Base-by-base conservation (phyloP, 2,797 vertebrate genomes). In the Tachyglossus aculeatus region DNA sequence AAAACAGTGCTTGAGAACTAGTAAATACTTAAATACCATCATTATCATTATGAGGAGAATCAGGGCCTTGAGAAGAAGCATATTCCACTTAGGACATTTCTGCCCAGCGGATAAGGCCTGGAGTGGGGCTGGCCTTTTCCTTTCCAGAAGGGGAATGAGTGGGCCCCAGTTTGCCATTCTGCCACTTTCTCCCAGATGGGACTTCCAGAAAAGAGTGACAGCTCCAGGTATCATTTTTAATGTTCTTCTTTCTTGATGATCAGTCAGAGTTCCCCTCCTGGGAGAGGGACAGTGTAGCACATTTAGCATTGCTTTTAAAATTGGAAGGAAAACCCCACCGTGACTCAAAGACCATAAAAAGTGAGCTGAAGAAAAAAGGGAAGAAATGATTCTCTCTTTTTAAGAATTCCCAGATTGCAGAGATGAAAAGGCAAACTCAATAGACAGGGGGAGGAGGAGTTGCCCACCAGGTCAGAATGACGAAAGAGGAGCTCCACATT, bases 271-370 rank as follows among this genome's bases (percentile, higher is more conserved):
- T 70, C 65, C 53, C 44, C 25, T 47, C 24, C 2, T 69, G 67
- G 54, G n/a, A 24, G 0, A 15, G 29, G 4, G 32, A 53, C 9
- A 24, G 25, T 55, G 11, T 45, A 40, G 70, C 3, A 31, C 39
- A 6, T 44, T 55, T 67, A 34, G 24, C 25, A 37, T 53, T 19
- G 33, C 19, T 80, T 64, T 57, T 66, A 27, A 80, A 71, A 71
- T 51, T 39, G 55, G 58, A 45, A 11, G 25, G 31, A 29, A 6
- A 7, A 44, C 44, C 5, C 13, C 52, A n/a, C n/a, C 40, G 39
- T 8, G 2, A 34, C 56, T 77, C 40, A 79, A 56, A 55, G 31
- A 40, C 12, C 51, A 19, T 51, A 74, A 68, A 65, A 62, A 69
- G 33, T 44, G 22, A 65, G 18, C 7, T 63, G 25, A 43, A 53